Base-by-base conservation (phyloP, 2,113 vertebrate species). In the Tragelaphus buxtoni region DNA sequence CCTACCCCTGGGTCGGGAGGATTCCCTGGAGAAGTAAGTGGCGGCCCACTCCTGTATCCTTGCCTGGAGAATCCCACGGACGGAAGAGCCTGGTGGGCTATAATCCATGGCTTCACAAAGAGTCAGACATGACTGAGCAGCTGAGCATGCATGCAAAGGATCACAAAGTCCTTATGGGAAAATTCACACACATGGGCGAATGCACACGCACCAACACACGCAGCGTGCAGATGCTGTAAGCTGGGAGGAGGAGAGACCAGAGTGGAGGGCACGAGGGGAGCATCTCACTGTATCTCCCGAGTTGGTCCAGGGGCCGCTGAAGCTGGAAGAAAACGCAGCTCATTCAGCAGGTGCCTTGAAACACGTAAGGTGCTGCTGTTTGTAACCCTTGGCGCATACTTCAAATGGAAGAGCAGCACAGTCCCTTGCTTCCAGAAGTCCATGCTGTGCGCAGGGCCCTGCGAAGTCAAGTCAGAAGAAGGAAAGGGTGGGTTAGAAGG, bases 211-310 rank as follows among this genome's bases (percentile, higher is more conserved):
- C 4, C 65, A 11, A 22, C 18, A 12, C 20, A 35, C 28, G 14
- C 39, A 28, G 0, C 4, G 4, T 2, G 2, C 30, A 72, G 45
- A 20, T 7, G 0, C 32, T 0, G 2, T 5, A 39, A 58, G 2
- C 14, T 5, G 45, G 74, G 22, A n/a, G 13, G 30, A 9, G 30
- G 39, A 3, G 7, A 30, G 17, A 4, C 3, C 3, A 11, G 55
- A 18, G 60, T 39, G 2, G 56, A 24, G 63, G 1, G 10, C 2
- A 4, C 0, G 2, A 24, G 4, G 0, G 17, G 17, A 45, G 12
- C 4, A 0, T 30, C 10, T 26, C 9, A 2, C 55, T 2, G 0
- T 1, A 1, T 2, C 49, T 8, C 45, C 17, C 14, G 0, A 20
- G 0, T 74, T 5, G 12, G 13, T 8, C 14, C 4, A 4, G 22